Evolutionary conservation across 2,797 vertebrate genomes (phyloP), one percentile per base, ranked within the genome.

Genomic region (Lepilemur ruficaudatus): DNA sequence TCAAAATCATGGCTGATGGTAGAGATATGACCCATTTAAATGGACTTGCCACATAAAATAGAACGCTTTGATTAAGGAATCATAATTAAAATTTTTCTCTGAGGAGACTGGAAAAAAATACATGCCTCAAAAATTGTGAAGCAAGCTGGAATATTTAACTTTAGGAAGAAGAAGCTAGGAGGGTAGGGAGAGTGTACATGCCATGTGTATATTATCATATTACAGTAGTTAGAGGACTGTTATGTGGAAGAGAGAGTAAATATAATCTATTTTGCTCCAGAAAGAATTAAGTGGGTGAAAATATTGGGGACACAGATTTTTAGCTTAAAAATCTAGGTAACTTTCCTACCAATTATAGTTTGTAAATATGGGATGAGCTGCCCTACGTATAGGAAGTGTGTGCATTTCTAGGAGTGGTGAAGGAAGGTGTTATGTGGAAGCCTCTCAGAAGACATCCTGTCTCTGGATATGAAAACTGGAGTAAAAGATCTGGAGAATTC

Each of bases 41-140:
- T 79, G 32, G 85, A 89, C 73, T 87, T 92, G 32, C 55, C 63
- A 67, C n/a, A 65, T 82, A 69, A 92, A 97, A 61, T 67, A 69
- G 82, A 93, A 93, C 63, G 65, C 38, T 92, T 87, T 69, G 48
- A 91, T 72, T 55, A 67, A 95, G 75, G 22, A 95, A 82, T 91
- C 86, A 80, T 43, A 89, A 89, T 93, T 11, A 38, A 57, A 73
- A 7, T 5, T 50, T 90, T 93, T 80, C 23, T 25, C 41, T 90
- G 28, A 59, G 83, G 65, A 88, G 23, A 92, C 7, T 70, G 9
- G 55, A 57, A 57, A 57, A 57, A 57, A 57, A 25, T 57, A 57
- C 6, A 32, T 70, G 14, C 35, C 18, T 81, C 22, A 20, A 88
- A 93, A 80, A 73, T 43, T 63, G 13, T 55, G 46, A 55, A 46